Conservation (phyloP, 2,888 invertebrate genomes). For the Tethea ocularis region DNA sequence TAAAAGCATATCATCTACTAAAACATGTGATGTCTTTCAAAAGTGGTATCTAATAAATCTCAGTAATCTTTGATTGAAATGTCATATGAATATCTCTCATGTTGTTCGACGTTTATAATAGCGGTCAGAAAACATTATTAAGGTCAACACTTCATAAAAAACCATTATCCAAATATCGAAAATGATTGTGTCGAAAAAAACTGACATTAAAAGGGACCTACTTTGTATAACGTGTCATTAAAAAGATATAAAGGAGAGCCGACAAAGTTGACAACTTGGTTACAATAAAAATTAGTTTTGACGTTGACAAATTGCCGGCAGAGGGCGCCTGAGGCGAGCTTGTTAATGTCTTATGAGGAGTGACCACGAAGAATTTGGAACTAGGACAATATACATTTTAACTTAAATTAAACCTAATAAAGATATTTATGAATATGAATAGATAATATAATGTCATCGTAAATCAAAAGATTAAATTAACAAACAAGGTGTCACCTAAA, state of each 20-base stretch:
- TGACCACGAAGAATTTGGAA: slow-evolving; percentile 28
- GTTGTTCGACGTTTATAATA: background rate
- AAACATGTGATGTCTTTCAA: too few species aligned
- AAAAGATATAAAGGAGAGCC: slow-evolving; percentile 55
- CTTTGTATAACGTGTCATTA: slow-evolving; percentile 54
- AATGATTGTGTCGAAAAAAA: slow-evolving; percentile 32
- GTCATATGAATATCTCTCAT: background rate
- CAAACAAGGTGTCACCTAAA: background rate
- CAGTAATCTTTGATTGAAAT: background rate
- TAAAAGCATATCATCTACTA: too few species aligned
- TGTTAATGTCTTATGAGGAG: slow-evolving; percentile 45
- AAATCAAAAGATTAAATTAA: background rate
- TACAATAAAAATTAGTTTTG: slow-evolving; percentile 65
- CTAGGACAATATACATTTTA: slow-evolving; percentile 5
- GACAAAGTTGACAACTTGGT: slow-evolving; percentile 63
- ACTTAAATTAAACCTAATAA: too few species aligned
- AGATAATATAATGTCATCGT: background rate
- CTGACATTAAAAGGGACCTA: slow-evolving; percentile 39
- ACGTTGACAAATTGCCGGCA: slow-evolving; percentile 66
- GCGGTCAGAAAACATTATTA: background rate
- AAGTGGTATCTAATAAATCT: too few species aligned
- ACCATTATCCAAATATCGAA: slow-evolving; percentile 20
- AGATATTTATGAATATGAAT: too few species aligned
- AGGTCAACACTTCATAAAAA: too few species aligned
- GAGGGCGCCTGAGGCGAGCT: slow-evolving; percentile 48